Evolutionary conservation across 2,113 vertebrate species (phyloP).

Genomic region (Polypterus senegalus): DNA sequence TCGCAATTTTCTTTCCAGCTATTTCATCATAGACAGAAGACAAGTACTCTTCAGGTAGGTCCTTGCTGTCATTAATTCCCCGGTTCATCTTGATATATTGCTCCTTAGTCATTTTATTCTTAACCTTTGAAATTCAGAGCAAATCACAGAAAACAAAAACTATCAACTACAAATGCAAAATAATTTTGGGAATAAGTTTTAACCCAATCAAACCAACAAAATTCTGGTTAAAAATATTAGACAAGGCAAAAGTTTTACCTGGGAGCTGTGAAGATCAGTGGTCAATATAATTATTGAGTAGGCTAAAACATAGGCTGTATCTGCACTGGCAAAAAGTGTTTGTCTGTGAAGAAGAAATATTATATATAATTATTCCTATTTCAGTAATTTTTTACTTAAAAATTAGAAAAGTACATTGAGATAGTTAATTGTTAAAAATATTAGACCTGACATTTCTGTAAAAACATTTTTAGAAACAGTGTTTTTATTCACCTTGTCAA

Average conservation of each 20-base stretch:
- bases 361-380: too few relatives aligned
- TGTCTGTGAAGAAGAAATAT: constrained; percentile 58
- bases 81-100: constrained; percentile 98
- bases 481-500: too few relatives aligned
- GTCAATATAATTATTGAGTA: constrained; percentile 98
- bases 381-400: too few relatives aligned
- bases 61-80: constrained; percentile 94
- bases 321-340: constrained; percentile 90
- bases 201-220: too few relatives aligned
- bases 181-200: too few relatives aligned
- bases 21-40: constrained; percentile 92
- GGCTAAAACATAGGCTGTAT: constrained; percentile 92
- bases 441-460: too few relatives aligned
- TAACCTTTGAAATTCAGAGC: constrained; percentile 77
- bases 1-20: constrained; percentile 90
- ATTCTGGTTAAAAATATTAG: too few relatives aligned
- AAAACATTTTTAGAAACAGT: too few relatives aligned
- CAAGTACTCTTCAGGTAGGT: constrained; percentile 87
- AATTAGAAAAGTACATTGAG: too few relatives aligned
- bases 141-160: too few relatives aligned
- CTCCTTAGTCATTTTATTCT: constrained; percentile 98
- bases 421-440: too few relatives aligned
- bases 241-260: constrained; percentile 68
- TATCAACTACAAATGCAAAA: too few relatives aligned
- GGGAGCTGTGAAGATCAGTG: constrained; percentile 92